Conservation (phyloP, 2,113 vertebrate species). For the Ophiodon elongatus region DNA sequence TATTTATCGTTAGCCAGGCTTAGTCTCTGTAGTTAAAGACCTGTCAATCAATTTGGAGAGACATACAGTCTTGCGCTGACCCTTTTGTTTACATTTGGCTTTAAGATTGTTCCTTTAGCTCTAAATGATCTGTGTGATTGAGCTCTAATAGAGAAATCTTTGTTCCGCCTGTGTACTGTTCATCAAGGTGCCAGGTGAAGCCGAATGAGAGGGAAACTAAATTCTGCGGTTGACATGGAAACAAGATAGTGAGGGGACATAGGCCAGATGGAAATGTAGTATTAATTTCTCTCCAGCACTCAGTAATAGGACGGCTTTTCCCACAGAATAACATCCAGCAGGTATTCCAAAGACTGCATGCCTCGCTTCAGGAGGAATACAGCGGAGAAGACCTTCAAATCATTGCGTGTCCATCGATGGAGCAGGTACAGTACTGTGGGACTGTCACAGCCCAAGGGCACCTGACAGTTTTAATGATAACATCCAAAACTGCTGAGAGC, state of each 20-base stretch:
- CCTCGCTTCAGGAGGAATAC: conserved; percentile 94
- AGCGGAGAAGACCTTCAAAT: conserved; percentile 94
- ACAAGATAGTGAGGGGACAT: conserved; percentile 67
- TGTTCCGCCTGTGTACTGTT: conserved; percentile 63
- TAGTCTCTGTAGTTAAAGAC: conserved; percentile 14
- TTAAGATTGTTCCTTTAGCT: conserved; percentile 38
- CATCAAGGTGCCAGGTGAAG: conserved; percentile 71
- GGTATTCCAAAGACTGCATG: conserved; percentile 93
- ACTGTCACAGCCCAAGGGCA: conserved; percentile 46
- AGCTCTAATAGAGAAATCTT: conserved; percentile 67
- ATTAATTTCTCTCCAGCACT: conserved; percentile 71
- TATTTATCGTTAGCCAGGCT: background rate
- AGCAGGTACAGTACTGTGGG: conserved; percentile 87
- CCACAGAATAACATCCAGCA: conserved; percentile 96
- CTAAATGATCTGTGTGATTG: conserved; percentile 48
- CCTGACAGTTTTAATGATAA: conserved; percentile 63
- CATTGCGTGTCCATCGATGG: conserved; percentile 95
- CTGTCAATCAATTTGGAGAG: conserved; percentile 5
- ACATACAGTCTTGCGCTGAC: background rate
- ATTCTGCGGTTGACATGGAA: conserved; percentile 77
- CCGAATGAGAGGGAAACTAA: conserved; percentile 63
- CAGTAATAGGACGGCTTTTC: conserved; percentile 57
- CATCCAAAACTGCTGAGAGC: conserved; percentile 57
- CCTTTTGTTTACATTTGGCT: conserved; percentile 29
- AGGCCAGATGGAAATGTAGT: conserved; percentile 73